Evolutionary conservation across 1,140 invertebrate genomes (phyloP).

Genomic region (Bilobella aurantiaca): DNA sequence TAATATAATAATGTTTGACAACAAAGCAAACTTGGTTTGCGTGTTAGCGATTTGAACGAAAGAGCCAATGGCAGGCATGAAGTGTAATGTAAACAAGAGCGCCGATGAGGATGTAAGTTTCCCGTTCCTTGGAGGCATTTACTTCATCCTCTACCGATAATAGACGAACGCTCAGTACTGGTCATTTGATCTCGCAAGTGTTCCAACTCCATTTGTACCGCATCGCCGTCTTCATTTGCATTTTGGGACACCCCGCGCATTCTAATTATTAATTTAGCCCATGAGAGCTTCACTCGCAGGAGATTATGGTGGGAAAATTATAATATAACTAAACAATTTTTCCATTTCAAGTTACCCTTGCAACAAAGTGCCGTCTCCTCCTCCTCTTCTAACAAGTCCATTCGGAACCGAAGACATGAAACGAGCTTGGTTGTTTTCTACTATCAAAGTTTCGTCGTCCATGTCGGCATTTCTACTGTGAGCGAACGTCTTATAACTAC

Average conservation of each 20-base stretch:
- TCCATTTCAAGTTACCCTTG: not conserved
- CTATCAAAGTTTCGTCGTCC: constrained; percentile 30
- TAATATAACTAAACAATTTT: not conserved
- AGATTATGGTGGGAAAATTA: not conserved
- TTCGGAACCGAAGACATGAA: constrained; percentile 1
- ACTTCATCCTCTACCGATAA: constrained; percentile 72
- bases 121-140: constrained; percentile 66
- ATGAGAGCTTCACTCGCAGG: no score
- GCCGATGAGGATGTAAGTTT: constrained; percentile 57
- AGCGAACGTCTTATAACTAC: constrained; percentile 8
- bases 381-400: not conserved
- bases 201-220: constrained; percentile 50
- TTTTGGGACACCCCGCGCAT: not conserved
- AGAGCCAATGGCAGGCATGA: constrained; percentile 74
- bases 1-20: no score
- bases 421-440: constrained; percentile 26
- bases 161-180: constrained; percentile 69
- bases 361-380: not conserved
- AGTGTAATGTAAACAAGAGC: constrained; percentile 71
- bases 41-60: constrained; percentile 47
- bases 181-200: constrained; percentile 70
- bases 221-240: constrained; percentile 12
- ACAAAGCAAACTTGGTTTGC: no score
- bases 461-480: constrained; percentile 14
- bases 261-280: no score